Base-by-base conservation (phyloP, 2,888 invertebrate species). In the Drosophila differens region DNA sequence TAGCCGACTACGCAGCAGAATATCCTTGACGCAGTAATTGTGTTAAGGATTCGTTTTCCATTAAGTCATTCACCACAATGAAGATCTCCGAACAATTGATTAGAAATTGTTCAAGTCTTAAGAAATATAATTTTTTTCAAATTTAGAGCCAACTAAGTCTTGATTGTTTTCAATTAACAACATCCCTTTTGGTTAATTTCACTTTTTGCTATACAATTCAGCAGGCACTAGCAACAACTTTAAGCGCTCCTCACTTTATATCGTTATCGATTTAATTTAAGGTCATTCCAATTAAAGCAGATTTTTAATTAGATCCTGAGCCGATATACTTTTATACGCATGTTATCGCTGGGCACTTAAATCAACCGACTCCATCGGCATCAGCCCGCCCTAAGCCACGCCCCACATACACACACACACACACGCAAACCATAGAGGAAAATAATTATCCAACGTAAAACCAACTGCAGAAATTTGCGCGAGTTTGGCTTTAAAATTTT, bases 401-500 rank as follows among this genome's bases (percentile, higher is more conserved):
- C 16, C 57, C 44, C 44, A 14, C 39, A 35, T 12, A 53, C n/a
- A 10, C 41, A 16, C 47, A 47, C 39, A 4, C 39, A 19, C 64
- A 52, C 51, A 39, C 39, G 30, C 14, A 55, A 30, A 19, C 25
- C 41, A 44, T 25, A 28, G 37, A 51, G 73, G 64, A 74, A 73
- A 83, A 85, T 77, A 74, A 78, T 76, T 80, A 82, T 74, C 71
- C 70, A 67, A 61, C 37, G 78, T 65, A 55, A 58, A 55, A 53
- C 62, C 65, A 74, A 70, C 52, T 76, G 62, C 74, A 75, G 73
- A 72, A 83, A 79, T 83, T 76, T 74, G 60, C 89, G 83, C 83
- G 74, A 81, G 70, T 81, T 70, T 76, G 80, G 74, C 81, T 85
- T 75, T 83, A 63, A 78, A 82, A 84, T 47, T 76, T 81, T 83